Base-by-base conservation (phyloP, 2,888 invertebrate genomes). In the Drosophila kokeensis region DNA sequence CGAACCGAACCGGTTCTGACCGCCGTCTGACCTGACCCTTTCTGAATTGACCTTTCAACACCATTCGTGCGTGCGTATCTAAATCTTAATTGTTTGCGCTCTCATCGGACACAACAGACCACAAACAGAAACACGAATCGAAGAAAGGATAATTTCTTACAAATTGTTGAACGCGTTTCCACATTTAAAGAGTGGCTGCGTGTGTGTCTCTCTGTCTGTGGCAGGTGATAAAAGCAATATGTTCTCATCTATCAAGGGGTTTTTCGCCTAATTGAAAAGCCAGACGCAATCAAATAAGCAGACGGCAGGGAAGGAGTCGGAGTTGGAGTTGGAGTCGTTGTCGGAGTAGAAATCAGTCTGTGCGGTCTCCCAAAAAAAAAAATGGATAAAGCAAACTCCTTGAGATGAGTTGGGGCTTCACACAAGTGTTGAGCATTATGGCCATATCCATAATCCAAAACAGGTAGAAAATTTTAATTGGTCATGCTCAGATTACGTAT, bases 381-480 rank as follows among this genome's bases (percentile, higher is more conserved):
- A 24, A 10, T 10, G 4, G 21, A 42, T 21, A 15, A 45, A 34
- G 24, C 27, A 8, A 66, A 50, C 76, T 79, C 63, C 73, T 74
- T 68, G 52, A 58, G 57, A 27, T 53, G 58, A 29, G 50, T 34
- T 11, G 27, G 48, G 48, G 24, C 10, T 10, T 21, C n/a, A 4
- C 30, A 53, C 55, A 65, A 79, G 73, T 73, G 80, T 59, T 72
- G 73, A 24, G 36, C 52, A 58, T 63, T 63, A 48, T 61, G 45
- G 36, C 40, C 71, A 76, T 66, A 72, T 72, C 64, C 66, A 76
- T 69, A 53, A 53, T 61, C 27, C 45, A 68, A 55, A 8, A 45
- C 59, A 83, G 86, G 83, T 86, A 76, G 81, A 85, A 78, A 69
- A 78, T 82, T 76, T 69, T 62, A 85, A 81, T 85, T 82, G 86